Conservation (phyloP, 2,888 invertebrate species). For the Lumbricus terrestris region DNA sequence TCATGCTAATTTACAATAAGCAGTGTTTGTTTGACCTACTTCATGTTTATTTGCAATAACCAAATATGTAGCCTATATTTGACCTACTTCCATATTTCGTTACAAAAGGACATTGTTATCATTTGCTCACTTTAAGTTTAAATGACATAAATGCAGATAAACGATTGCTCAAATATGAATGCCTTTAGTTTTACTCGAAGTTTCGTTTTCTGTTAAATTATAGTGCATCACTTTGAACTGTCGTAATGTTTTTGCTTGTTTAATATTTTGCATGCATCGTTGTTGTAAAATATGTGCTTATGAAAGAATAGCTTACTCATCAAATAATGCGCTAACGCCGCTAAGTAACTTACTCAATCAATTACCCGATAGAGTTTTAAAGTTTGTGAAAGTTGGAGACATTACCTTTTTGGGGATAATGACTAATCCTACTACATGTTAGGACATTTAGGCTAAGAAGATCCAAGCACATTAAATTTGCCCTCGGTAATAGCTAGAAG, state of each 20-base stretch:
- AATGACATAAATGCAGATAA: background rate
- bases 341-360: no score
- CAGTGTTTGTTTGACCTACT: no score
- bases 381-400: background rate
- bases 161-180: background rate
- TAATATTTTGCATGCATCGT: no score
- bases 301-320: background rate
- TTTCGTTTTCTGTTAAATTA: no score
- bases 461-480: background rate
- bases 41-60: no score
- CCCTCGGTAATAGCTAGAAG: background rate
- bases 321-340: background rate
- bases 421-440: no score
- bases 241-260: no score
- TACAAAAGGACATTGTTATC: background rate
- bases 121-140: background rate
- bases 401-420: background rate
- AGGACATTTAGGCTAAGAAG: background rate
- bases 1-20: no score
- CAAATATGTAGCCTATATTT: no score
- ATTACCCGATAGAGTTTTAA: no score
- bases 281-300: background rate
- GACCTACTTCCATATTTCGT: background rate
- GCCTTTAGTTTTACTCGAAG: background rate
- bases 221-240: no score